Conservation (phyloP, 2,797 vertebrate genomes). For the Cephalopachus bancanus region DNA sequence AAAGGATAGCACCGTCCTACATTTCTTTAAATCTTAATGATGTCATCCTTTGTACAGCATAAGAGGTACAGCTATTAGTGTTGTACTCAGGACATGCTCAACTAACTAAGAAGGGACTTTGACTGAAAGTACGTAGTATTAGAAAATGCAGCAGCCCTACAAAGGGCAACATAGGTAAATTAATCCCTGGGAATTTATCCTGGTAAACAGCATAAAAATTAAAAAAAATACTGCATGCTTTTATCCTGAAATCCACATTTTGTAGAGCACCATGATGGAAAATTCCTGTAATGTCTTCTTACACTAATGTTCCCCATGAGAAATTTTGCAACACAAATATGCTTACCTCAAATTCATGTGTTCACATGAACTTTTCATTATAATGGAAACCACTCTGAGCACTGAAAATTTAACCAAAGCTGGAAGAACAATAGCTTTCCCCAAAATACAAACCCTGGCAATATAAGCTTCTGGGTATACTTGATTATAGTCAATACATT, state of each 20-base stretch:
- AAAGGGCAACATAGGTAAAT: conserved; percentile 39
- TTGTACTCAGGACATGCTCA: not conserved
- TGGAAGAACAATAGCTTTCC: not conserved
- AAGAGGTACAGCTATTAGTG: not conserved
- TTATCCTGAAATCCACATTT: conserved; percentile 4
- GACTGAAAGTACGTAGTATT: not conserved
- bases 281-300: not conserved
- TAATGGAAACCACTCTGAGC: conserved; percentile 44
- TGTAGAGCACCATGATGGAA: conserved; percentile 20
- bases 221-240: conserved; percentile 36
- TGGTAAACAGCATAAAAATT: conserved; percentile 35
- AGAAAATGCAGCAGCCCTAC: not conserved
- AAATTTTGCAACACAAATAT: not conserved
- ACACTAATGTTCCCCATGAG: conserved; percentile 27
- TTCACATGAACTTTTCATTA: conserved; percentile 3
- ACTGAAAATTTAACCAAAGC: conserved; percentile 67
- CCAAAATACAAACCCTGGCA: conserved; percentile 28
- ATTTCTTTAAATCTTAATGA: not conserved
- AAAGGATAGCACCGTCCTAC: not conserved
- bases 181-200: conserved; percentile 61
- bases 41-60: not conserved
- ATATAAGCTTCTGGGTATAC: conserved; percentile 36
- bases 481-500: not conserved
- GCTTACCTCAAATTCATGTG: conserved; percentile 48
- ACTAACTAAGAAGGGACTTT: not conserved